Evolutionary conservation across 2,113 vertebrate species (phyloP), one percentile per base, ranked within the genome.

Genomic region (Xiphophorus couchianus): DNA sequence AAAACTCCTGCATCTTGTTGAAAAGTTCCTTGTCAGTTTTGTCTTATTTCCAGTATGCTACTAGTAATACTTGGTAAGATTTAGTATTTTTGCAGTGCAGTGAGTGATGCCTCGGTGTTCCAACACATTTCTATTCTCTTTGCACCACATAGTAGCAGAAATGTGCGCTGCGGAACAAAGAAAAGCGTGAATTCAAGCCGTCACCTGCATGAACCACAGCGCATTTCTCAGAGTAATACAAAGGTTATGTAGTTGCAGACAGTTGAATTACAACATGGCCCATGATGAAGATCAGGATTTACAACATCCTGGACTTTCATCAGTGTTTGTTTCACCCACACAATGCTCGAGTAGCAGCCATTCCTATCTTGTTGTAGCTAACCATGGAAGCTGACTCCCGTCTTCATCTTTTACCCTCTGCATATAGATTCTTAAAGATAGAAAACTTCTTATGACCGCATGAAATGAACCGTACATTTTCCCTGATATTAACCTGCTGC

Each of bases 171-270:
- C 14, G 28, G 28, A 11, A n/a, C 13, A 42, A 61, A 64, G 35
- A 39, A n/a, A 4, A 73, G 54, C 3, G 13, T 42, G 48, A 19
- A 69, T 62, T 35, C 37, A 28, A 44, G 42, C 51, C 48, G 71
- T 72, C 66, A 29, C 44, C 66, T 25, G 67, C 48, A 28, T 63
- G 48, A 60, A 8, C 19, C 37, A 17, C 62, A 12, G 29, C 42
- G 33, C 14, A 33, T 13, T 69, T 17, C 22, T 3, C 48, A 48
- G 72, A 29, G n/a, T 17, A 12, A 62, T 51, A 35, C 28, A 1
- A 28, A 29, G 58, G n/a, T 74, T 78, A 79, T 73, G 63, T 66
- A 84, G 77, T 73, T 61, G 3, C 71, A 84, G 80, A 81, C 82
- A 54, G 69, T 7, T 86, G 82, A 15, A 83, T 80, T 78, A 63